phyloP scores from a whole-genome alignment of 2,888 invertebrate species.

The Dromius quadrimaculatus region DNA sequence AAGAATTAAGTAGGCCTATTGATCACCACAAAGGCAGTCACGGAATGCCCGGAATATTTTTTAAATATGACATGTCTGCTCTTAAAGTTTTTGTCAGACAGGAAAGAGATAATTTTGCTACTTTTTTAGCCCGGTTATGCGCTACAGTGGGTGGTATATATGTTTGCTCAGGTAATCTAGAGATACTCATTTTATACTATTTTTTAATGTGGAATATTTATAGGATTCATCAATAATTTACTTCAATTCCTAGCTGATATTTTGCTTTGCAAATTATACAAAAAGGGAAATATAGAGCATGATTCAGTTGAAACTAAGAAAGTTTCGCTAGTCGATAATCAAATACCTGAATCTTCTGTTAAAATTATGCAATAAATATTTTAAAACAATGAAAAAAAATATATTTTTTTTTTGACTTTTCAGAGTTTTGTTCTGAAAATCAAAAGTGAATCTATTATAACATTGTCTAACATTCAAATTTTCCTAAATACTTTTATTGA shows the following conservation, averaged over 20 bases:
- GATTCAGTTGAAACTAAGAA: slow-evolving; percentile 20
- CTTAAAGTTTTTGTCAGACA: slow-evolving; percentile 86
- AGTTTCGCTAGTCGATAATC: slow-evolving; percentile 16
- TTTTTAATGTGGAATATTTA: slow-evolving; percentile 63
- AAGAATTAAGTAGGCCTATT: slow-evolving; percentile 87
- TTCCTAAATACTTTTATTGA: background rate
- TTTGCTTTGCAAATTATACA: slow-evolving; percentile 58
- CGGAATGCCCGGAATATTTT: slow-evolving; percentile 93
- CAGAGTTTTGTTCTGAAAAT: too few relatives aligned
- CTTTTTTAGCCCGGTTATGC: slow-evolving; percentile 89
- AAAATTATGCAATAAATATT: slow-evolving; percentile 15
- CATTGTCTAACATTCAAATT: background rate
- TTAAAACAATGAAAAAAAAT: background rate
- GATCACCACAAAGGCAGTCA: slow-evolving; percentile 83
- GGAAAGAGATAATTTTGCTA: slow-evolving; percentile 80
- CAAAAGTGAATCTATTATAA: too few relatives aligned
- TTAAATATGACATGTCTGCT: slow-evolving; percentile 95
- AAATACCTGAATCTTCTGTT: slow-evolving; percentile 26
- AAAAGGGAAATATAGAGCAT: slow-evolving; percentile 46
- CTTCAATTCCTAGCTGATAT: slow-evolving; percentile 59
- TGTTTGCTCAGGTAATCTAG: slow-evolving; percentile 77
- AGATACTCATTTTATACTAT: background rate
- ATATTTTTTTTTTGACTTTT: background rate
- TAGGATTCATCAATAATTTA: slow-evolving; percentile 61
- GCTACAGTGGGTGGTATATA: slow-evolving; percentile 94